Percentiles rank a stretch among this genome's conserved stretches.
These are phyloP conservation scores for Hypotaenidia philippensis DNA, from an alignment of 2,797 vertebrate species.

Conservation along the genomic window DNA sequence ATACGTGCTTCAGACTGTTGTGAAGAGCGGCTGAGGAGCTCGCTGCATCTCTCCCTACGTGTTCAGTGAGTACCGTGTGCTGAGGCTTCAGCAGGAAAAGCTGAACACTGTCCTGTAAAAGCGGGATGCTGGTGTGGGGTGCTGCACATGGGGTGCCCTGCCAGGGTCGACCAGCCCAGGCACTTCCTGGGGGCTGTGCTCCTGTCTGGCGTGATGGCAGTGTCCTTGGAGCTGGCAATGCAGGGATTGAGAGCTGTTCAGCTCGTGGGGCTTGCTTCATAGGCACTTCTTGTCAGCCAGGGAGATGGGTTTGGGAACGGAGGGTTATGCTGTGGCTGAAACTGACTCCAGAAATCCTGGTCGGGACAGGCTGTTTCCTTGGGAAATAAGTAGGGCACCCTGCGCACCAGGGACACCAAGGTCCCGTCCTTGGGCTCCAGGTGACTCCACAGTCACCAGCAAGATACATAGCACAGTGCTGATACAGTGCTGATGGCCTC, in stretches of 20 bases:
- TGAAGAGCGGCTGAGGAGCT: background rate
- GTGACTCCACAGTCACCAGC: constrained; percentile 32
- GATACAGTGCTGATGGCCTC: background rate
- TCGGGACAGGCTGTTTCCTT: constrained; percentile 40
- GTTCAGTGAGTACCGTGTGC: fast-evolving
- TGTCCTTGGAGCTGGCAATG: background rate
- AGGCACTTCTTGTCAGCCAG: background rate
- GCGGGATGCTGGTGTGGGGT: background rate
- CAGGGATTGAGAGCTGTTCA: too few relatives aligned
- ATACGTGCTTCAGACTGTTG: fast-evolving
- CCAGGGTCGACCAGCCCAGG: background rate
- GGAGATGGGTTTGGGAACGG: background rate
- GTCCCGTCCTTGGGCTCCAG: constrained; percentile 50
- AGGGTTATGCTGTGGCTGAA: background rate
- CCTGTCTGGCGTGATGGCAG: background rate
- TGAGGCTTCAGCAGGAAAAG: background rate
- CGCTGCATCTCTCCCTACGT: fast-evolving
- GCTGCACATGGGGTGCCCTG: fast-evolving
- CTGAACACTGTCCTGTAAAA: background rate
- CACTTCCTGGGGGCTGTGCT: background rate
- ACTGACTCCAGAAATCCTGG: background rate
- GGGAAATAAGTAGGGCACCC: constrained; percentile 10
- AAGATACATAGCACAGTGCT: background rate
- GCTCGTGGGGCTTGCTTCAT: too few relatives aligned
- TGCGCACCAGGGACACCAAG: background rate